Conservation (phyloP, 2,113 vertebrate species). For the Sapajus apella region DNA sequence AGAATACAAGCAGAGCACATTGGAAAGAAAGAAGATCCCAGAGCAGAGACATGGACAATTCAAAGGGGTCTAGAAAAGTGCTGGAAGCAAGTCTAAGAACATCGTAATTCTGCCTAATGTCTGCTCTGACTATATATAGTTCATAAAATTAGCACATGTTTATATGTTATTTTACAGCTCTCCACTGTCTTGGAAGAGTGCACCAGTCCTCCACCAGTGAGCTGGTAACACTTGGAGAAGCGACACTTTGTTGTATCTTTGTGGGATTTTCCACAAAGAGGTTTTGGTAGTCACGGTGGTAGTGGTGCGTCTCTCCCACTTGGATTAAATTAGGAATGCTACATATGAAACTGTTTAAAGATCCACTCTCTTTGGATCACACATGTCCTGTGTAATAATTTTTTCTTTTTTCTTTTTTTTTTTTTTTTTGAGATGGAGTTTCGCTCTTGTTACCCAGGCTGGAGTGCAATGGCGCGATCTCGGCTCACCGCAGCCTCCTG, state of each 20-base stretch:
- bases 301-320: background rate
- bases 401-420: too few species aligned
- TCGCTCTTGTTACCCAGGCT: too few species aligned
- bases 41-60: background rate
- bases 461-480: too few species aligned
- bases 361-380: background rate
- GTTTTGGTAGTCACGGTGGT: background rate
- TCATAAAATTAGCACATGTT: background rate
- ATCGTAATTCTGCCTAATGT: background rate
- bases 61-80: background rate
- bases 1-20: background rate
- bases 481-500: too few species aligned
- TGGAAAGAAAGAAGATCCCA: background rate
- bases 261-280: background rate
- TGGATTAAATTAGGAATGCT: background rate
- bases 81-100: conserved; percentile 15
- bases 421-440: too few species aligned
- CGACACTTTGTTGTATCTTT: background rate
- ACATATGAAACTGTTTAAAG: background rate
- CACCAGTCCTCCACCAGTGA: background rate
- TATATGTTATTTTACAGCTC: background rate
- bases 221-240: background rate
- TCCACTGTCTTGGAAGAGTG: background rate
- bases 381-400: background rate
- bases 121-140: background rate